phyloP scores from a whole-genome alignment of 2,797 vertebrate genomes.

The Agapornis canus region DNA sequence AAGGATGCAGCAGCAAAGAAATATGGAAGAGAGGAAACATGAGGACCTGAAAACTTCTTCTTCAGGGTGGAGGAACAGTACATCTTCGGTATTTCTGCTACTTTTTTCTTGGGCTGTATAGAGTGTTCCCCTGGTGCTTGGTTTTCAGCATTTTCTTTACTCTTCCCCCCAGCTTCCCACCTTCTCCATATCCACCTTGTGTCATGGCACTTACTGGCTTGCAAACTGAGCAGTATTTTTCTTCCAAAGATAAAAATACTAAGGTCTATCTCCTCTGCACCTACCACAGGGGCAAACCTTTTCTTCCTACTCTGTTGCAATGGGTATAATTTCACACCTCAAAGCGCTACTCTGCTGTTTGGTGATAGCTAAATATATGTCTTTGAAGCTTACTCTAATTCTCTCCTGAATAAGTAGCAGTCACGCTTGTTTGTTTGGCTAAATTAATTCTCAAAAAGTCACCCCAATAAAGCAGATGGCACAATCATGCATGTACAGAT shows the following conservation, averaged over 20 bases:
- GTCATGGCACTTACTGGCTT: background rate
- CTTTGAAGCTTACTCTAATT: background rate
- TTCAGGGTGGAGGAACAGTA: background rate
- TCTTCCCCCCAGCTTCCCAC: fast-evolving
- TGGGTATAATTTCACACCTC: background rate
- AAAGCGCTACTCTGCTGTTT: background rate
- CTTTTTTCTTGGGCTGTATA: background rate
- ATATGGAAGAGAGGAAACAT: background rate
- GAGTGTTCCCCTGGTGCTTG: background rate
- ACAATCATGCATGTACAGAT: background rate
- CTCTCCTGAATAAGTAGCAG: background rate
- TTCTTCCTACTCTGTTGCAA: background rate
- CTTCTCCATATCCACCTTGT: fast-evolving
- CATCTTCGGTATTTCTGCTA: background rate
- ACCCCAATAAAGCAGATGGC: constrained; percentile 13
- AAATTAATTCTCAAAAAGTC: background rate
- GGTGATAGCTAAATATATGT: background rate
- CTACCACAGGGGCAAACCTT: background rate
- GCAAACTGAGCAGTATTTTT: background rate
- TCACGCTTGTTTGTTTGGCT: background rate
- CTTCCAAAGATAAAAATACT: background rate
- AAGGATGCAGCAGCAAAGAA: background rate
- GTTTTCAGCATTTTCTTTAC: background rate
- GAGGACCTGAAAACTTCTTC: background rate
- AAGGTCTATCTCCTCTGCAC: background rate